Percentiles rank a stretch among this genome's conserved stretches.
Evolutionary conservation across 2,113 vertebrate genomes (phyloP).

Genomic region (Prinia subflava): DNA sequence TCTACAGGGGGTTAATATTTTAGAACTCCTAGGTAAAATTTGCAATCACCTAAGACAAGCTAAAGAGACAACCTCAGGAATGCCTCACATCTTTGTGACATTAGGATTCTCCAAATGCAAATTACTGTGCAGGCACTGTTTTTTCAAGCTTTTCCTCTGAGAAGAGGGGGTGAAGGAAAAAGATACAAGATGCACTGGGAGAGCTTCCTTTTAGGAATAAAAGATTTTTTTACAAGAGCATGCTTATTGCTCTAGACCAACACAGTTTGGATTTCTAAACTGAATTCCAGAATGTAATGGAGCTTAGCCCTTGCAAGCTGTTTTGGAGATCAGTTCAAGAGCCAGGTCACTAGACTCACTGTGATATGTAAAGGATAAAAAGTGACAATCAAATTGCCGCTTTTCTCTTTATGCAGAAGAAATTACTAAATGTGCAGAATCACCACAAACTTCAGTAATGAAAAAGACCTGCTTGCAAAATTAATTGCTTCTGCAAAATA

Average conservation of each 20-base stretch:
- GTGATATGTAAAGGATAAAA: neutral
- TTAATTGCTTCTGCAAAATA: neutral
- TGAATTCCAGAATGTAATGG: neutral
- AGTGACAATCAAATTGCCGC: neutral
- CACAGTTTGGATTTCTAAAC: neutral
- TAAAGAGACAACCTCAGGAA: neutral
- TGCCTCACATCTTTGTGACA: neutral
- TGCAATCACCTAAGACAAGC: neutral
- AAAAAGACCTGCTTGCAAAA: neutral
- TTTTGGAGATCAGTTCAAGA: neutral
- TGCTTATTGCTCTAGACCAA: neutral
- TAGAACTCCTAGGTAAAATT: neutral
- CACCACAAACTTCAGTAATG: neutral
- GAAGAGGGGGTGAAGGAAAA: neutral
- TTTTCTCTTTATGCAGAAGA: neutral
- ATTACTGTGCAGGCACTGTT: neutral
- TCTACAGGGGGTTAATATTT: neutral
- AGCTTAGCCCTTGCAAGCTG: neutral
- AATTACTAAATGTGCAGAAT: neutral
- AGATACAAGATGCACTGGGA: neutral
- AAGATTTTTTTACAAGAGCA: neutral
- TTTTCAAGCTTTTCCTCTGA: neutral
- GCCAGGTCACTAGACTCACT: neutral
- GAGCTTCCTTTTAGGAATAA: slow-evolving; percentile 35
- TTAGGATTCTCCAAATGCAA: neutral